These are phyloP conservation scores for Uria lomvia DNA, from an alignment of 2,113 vertebrate genomes.

Conservation along the genomic window DNA sequence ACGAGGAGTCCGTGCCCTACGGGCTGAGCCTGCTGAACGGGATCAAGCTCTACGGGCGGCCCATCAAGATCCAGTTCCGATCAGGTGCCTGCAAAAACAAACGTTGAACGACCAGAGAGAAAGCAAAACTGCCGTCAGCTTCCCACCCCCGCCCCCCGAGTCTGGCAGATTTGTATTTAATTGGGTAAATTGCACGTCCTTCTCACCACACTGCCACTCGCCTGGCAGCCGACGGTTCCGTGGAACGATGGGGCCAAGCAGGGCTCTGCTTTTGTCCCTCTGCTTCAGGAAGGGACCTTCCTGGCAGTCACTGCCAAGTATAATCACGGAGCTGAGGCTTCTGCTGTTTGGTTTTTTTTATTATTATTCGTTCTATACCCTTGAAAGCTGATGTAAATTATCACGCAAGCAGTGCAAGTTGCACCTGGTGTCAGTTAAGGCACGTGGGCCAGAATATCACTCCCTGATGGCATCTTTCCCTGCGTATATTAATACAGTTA, in stretches of 20 bases:
- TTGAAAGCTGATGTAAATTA: background rate
- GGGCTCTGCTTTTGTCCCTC: background rate
- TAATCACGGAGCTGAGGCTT: background rate
- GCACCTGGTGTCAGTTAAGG: background rate
- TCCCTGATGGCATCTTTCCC: background rate
- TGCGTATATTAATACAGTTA: background rate
- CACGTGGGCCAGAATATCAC: background rate
- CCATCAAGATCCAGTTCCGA: conserved; percentile 90
- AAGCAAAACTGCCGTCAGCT: rapidly evolving
- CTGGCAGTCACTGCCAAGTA: rapidly evolving
- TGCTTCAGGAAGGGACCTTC: background rate
- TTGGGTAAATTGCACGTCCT: rapidly evolving
- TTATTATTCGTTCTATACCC: background rate
- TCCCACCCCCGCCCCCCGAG: too few relatives aligned
- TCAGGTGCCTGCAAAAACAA: conserved; percentile 74
- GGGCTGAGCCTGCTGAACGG: conserved; percentile 88
- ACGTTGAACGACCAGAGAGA: background rate
- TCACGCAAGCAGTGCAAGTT: rapidly evolving
- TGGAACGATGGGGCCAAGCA: rapidly evolving
- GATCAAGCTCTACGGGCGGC: conserved; percentile 82
- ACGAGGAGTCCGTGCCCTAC: conserved; percentile 92
- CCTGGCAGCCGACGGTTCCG: rapidly evolving
- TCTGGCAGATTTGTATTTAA: rapidly evolving
- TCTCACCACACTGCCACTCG: rapidly evolving
- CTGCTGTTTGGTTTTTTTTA: too few relatives aligned